A percentile compares a stretch with the other conserved stretches of the same genome.
phyloP scores from a whole-genome alignment of 1,140 invertebrate species.

The Drosophila leontia region DNA sequence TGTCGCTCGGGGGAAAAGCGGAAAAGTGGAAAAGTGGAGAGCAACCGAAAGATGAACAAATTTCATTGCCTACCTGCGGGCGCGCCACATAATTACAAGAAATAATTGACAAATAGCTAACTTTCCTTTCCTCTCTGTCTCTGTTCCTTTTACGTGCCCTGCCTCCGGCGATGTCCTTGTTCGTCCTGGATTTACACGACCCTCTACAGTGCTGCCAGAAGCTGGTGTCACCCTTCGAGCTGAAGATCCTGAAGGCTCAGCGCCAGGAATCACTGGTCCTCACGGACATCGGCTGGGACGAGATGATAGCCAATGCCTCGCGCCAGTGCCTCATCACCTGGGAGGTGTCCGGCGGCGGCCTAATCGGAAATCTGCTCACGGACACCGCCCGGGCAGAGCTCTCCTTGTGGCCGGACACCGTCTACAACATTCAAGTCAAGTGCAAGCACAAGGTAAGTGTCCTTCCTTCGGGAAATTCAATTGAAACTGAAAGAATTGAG shows the following conservation, averaged over 20 bases:
- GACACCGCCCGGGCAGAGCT: constrained; percentile 91
- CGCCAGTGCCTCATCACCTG: constrained; percentile 91
- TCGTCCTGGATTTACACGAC: not conserved
- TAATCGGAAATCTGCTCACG: constrained; percentile 93
- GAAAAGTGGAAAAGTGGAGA: constrained; percentile 22
- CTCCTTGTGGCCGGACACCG: constrained; percentile 91
- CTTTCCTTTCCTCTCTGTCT: constrained; percentile 16
- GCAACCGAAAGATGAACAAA: constrained; percentile 30
- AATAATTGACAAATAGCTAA: constrained; percentile 51
- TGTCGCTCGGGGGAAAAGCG: constrained; percentile 14
- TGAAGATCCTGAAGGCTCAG: constrained; percentile 66
- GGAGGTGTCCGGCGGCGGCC: constrained; percentile 92
- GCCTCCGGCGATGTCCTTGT: constrained; percentile 34
- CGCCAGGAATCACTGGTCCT: constrained; percentile 87
- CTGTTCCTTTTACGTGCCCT: constrained; percentile 4
- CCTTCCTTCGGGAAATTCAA: not conserved
- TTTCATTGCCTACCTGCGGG: constrained; percentile 48
- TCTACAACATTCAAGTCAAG: constrained; percentile 91
- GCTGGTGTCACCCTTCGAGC: constrained; percentile 60
- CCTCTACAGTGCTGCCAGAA: constrained; percentile 70
- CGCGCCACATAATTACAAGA: constrained; percentile 46
- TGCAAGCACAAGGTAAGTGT: constrained; percentile 84
- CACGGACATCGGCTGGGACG: constrained; percentile 91
- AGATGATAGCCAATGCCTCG: constrained; percentile 87
- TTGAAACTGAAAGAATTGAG: not conserved